Evolutionary conservation across 1,140 invertebrate species (phyloP).

Genomic region (Fopius arisanus): DNA sequence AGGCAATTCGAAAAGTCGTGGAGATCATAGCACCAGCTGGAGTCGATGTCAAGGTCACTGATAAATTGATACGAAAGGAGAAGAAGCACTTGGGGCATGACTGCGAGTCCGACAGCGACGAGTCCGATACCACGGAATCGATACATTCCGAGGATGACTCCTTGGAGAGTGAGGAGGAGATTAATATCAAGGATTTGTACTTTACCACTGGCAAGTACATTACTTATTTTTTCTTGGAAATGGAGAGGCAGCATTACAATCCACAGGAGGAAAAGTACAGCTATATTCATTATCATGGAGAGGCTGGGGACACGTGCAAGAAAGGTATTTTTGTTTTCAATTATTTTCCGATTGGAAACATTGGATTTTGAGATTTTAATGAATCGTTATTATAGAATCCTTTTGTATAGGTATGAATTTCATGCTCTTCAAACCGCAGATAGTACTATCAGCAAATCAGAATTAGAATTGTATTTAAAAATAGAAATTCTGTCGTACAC

Average conservation of each 20-base stretch:
- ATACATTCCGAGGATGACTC: conserved; percentile 44
- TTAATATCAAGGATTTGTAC: conserved; percentile 51
- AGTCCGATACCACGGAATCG: conserved; percentile 47
- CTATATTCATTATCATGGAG: conserved; percentile 50
- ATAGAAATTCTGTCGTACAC: no score
- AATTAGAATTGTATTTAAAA: no score
- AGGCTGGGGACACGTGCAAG: conserved; percentile 36
- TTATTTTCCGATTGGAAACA: no score
- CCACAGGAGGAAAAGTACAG: conserved; percentile 51
- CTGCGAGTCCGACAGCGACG: conserved; percentile 45
- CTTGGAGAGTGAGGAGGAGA: conserved; percentile 38
- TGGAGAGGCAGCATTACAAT: conserved; percentile 55
- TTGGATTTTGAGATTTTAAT: no score
- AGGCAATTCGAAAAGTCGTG: conserved; percentile 8
- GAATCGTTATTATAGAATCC: no score
- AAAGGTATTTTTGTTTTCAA: neutral
- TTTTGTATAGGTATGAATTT: no score
- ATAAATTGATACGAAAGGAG: conserved; percentile 43
- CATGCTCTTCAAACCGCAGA: no score
- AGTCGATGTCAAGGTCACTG: conserved; percentile 1
- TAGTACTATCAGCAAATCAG: no score
- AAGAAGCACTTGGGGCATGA: conserved; percentile 22
- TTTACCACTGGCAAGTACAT: conserved; percentile 59
- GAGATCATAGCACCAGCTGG: neutral
- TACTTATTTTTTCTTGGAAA: conserved; percentile 57